Base-by-base conservation (phyloP, 2,797 vertebrate species). In the Acanthiza pusilla region DNA sequence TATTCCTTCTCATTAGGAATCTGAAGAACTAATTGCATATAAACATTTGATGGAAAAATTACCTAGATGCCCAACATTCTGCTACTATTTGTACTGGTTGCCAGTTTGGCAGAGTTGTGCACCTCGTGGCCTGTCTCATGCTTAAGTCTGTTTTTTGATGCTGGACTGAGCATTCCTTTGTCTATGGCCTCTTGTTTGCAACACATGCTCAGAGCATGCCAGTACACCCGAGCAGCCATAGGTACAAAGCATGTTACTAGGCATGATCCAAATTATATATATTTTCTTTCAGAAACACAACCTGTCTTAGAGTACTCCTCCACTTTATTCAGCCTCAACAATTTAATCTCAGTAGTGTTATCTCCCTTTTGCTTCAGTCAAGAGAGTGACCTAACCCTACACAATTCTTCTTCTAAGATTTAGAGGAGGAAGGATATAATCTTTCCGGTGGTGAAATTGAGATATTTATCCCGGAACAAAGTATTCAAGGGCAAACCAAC, bases 31-130 rank as follows among this genome's bases (percentile, higher is more conserved):
- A 29, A 51, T 32, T 18, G 9, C 11, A 21, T 65, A 45, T 40
- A 78, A 81, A 53, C 21, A 86, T 70, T 13, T 63, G 63, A 58
- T 72, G 34, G 55, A 87, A 82, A 68, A 91, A 85, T 34, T 36
- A 50, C 0, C 0, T 13, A 38, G 57, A 60, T 72, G 38, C 14
- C 23, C 45, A 45, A 25, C 16, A 32, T 75, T 79, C 71, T 87
- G 77, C 62, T 82, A 17, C 26, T 47, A 17, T 73, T 85, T 38
- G 10, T 62, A 34, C 36, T 50, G 43, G 43, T 71, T 93, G 90
- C 58, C 81, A 94, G 81, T 89, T 95, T 94, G 92, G 90, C 88
- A 92, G 66, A 57, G 53, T 53, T 81, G 53, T 70, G 70, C 74
- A 78, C 65, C 88, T 92, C 9, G 26, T 93, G 91, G 93, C 55